These are phyloP conservation scores for Leptoclinus maculatus DNA, from an alignment of 2,797 vertebrate species.

Conservation along the genomic window DNA sequence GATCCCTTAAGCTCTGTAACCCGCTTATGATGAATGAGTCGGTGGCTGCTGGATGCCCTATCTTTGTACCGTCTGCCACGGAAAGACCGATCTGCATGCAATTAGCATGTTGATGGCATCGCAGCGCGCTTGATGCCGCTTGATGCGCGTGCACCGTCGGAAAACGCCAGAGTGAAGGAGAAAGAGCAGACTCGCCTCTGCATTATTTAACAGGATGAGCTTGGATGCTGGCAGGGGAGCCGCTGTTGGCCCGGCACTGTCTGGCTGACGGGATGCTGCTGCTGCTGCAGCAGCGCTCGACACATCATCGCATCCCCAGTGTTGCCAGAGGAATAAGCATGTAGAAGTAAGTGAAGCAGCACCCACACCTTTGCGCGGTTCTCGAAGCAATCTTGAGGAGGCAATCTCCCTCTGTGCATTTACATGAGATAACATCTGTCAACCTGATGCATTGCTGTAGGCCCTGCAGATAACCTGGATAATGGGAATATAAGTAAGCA, in stretches of 20 bases:
- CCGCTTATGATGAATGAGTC: constrained; percentile 72
- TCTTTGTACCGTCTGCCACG: constrained; percentile 42
- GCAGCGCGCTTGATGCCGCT: constrained; percentile 22
- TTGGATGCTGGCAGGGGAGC: constrained; percentile 56
- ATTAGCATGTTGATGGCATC: constrained; percentile 77
- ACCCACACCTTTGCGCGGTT: constrained; percentile 5
- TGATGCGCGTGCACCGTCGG: constrained; percentile 15
- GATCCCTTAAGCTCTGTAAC: constrained; percentile 67
- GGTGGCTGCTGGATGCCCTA: constrained; percentile 42
- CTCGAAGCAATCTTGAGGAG: constrained; percentile 24
- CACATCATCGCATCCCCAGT: constrained; percentile 55
- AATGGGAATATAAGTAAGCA: constrained; percentile 34
- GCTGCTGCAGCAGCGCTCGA: constrained; percentile 47
- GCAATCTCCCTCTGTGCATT: constrained; percentile 37
- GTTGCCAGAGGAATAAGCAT: constrained; percentile 41
- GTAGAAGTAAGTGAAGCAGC: constrained; percentile 36
- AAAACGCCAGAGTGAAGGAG: constrained; percentile 50
- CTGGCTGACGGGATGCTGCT: constrained; percentile 57
- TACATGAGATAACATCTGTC: constrained; percentile 47
- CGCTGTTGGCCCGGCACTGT: constrained; percentile 39
- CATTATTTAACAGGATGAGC: constrained; percentile 79
- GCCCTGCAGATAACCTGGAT: constrained; percentile 23
- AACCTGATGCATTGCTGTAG: constrained; percentile 25
- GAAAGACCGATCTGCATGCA: constrained; percentile 64
- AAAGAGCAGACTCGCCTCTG: constrained; percentile 43